phyloP scores from a whole-genome alignment of 2,113 vertebrate species.

The Ophiodon elongatus region DNA sequence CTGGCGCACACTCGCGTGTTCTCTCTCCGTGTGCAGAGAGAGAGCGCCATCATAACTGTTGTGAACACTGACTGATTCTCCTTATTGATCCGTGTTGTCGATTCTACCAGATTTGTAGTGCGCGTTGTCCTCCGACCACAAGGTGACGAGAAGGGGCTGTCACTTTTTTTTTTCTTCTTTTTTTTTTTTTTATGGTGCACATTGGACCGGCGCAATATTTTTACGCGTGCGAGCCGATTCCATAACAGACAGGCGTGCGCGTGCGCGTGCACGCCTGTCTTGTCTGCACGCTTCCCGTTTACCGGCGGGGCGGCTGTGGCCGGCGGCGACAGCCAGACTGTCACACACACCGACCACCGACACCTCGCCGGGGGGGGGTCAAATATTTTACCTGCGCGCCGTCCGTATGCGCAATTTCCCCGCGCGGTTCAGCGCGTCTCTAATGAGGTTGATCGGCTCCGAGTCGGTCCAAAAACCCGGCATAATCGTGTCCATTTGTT shows the following conservation, averaged over 20 bases:
- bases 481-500: slow-evolving; percentile 76
- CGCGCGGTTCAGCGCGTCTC: slow-evolving; percentile 67
- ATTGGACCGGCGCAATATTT: slow-evolving; percentile 50
- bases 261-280: slow-evolving; percentile 38
- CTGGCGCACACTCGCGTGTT: slow-evolving; percentile 38
- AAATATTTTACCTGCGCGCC: slow-evolving; percentile 65
- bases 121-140: slow-evolving; percentile 8
- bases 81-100: slow-evolving; percentile 44
- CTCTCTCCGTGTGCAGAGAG: slow-evolving; percentile 21
- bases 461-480: slow-evolving; percentile 61
- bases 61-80: slow-evolving; percentile 35
- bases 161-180: no score
- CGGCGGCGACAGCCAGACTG: slow-evolving; percentile 60
- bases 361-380: slow-evolving; percentile 17
- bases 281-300: slow-evolving; percentile 50
- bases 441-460: slow-evolving; percentile 74
- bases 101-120: slow-evolving; percentile 14
- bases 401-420: slow-evolving; percentile 46
- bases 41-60: slow-evolving; percentile 50
- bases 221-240: slow-evolving; percentile 55
- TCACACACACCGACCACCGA: slow-evolving; percentile 62
- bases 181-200: slow-evolving; percentile 24
- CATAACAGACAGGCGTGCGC: slow-evolving; percentile 56
- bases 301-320: slow-evolving; percentile 15
- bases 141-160: slow-evolving; percentile 19